A percentile compares a stretch with the other conserved stretches of the same genome.
Evolutionary conservation across 2,113 vertebrate genomes (phyloP).

Genomic region (Siniperca chuatsi): DNA sequence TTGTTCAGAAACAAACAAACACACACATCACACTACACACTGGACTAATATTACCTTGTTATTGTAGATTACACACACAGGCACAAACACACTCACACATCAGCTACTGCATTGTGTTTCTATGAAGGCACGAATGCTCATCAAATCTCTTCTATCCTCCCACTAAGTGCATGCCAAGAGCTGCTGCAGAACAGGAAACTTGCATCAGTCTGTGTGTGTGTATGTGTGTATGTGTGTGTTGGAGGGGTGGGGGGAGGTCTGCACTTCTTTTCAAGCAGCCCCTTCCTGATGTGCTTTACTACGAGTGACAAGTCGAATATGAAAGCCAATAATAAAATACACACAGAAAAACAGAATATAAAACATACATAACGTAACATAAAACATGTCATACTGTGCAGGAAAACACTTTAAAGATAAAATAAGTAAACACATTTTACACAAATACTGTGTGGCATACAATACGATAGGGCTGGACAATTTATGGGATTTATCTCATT

Average conservation of each 20-base stretch:
- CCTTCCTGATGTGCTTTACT: conserved; percentile 5
- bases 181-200: conserved; percentile 59
- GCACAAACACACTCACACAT: conserved; percentile 26
- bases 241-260: neutral
- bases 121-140: conserved; percentile 36
- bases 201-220: conserved; percentile 35
- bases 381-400: neutral
- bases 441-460: neutral
- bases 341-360: neutral
- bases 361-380: too few relatives aligned
- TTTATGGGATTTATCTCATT: neutral
- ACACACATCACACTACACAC: conserved; percentile 20
- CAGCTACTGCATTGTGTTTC: conserved; percentile 40
- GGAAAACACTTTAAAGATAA: neutral
- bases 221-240: neutral
- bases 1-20: conserved; percentile 25
- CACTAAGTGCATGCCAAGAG: conserved; percentile 54
- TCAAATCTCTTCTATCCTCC: conserved; percentile 59
- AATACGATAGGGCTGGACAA: neutral
- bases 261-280: conserved; percentile 24
- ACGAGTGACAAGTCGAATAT: neutral
- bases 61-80: conserved; percentile 31
- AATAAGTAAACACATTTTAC: neutral
- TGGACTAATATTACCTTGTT: conserved; percentile 24
- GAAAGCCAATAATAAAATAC: neutral